Base-by-base conservation (phyloP, 2,797 vertebrate species). In the Pachyuromys duprasi region DNA sequence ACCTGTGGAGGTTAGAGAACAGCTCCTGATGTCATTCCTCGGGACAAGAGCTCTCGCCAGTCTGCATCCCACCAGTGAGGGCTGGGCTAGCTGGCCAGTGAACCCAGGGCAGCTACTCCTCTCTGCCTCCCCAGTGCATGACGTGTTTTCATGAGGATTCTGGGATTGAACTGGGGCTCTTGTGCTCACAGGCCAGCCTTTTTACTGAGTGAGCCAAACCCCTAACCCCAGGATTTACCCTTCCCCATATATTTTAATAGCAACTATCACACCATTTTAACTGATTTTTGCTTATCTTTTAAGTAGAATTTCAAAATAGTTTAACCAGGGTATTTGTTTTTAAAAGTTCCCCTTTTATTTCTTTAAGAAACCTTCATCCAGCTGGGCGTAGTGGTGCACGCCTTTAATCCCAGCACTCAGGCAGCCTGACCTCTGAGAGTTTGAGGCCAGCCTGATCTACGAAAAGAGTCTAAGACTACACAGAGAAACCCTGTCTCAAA, bases 261-360 rank as follows among this genome's bases (percentile, higher is more conserved):
- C 72, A 83, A 87, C 88, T 69, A 87, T 62, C 55, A 53, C 8
- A 70, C 22, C 15, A 76, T 45, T 94, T 90, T 14, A 95, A 81
- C 39, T 79, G 53, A 70, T 74, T 84, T 96, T 93, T 84, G 5
- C 84, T 91, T 67, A 22, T 87, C 18, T 83, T 95, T 91, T 90
- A 86, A 55, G 45, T 81, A 75, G 86, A 15, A 24, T 31, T 72
- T 80, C 76, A 75, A 7, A 83, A 45, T 53, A 75, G 17, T 75
- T 88, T 90, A 84, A 63, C n/a, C 57, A 31, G 6, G 42, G n/a
- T 14, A 93, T 89, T 80, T 93, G 53, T 78, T 49, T 11, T 45
- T 8, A 49, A 49, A 49, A 49, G 2, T 89, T 87, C 3, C 26
- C 22, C 11, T 72, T 95, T 90, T 90, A 42, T 89, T 94, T 94